A percentile compares a stretch with the other conserved stretches of the same genome.
phyloP scores from a whole-genome alignment of 2,113 vertebrate genomes.

The Nycticorax nycticorax region DNA sequence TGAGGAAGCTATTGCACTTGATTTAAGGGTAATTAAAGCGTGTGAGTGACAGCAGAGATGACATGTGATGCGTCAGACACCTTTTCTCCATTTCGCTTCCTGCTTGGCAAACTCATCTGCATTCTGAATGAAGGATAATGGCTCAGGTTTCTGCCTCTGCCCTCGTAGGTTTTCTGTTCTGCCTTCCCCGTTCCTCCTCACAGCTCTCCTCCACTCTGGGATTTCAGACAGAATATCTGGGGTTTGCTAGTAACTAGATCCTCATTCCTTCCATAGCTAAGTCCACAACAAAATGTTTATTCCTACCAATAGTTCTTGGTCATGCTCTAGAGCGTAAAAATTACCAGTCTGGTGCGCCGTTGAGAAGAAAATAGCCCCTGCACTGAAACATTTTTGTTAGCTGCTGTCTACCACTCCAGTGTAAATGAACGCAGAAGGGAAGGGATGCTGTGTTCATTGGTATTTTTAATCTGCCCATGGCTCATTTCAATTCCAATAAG shows the following conservation, averaged over 20 bases:
- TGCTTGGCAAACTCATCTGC: background rate
- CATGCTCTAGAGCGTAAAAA: background rate
- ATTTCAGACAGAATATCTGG: background rate
- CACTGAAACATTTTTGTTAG: background rate
- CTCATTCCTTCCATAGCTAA: background rate
- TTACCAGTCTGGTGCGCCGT: background rate
- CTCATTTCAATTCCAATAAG: background rate
- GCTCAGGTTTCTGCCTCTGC: background rate
- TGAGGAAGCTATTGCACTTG: slow-evolving; percentile 51
- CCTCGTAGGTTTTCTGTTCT: background rate
- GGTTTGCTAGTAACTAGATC: background rate
- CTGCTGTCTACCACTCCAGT: background rate
- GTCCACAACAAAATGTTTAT: background rate
- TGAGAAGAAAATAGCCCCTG: background rate
- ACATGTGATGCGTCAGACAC: background rate
- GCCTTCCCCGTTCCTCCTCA: background rate
- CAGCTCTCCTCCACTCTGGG: background rate
- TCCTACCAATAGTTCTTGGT: background rate
- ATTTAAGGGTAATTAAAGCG: slow-evolving; percentile 61
- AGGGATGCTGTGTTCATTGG: background rate
- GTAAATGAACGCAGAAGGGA: background rate
- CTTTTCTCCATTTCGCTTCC: background rate
- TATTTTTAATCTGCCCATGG: background rate
- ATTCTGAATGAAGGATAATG: slow-evolving; percentile 14
- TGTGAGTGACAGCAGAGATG: slow-evolving; percentile 35